Base-by-base conservation (phyloP, 1,140 invertebrate genomes). In the Rhyzopertha dominica region DNA sequence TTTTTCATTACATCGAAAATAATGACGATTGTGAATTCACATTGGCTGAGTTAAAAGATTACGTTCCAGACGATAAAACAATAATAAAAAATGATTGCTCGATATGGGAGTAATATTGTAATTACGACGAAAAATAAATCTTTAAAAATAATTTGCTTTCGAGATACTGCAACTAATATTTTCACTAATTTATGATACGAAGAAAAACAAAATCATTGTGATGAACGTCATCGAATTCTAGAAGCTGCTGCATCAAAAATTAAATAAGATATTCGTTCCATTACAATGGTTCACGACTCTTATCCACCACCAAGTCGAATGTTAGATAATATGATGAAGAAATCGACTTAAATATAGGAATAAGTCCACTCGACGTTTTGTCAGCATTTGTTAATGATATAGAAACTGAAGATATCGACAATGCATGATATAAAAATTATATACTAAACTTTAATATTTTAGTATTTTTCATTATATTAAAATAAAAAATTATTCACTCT, bases 1-100 rank as follows among this genome's bases (percentile, higher is more conserved):
- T 63, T 55, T 62, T 61, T 53, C 31, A 24, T 56, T 63, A 61
- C 40, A 61, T 62, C 49, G 61, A 63, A 58, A 61, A 63, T 59
- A 53, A 62, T 57, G 53, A 51, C 35, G 59, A 53, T 41, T 55
- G 34, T 35, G 39, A 56, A 48, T 53, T 54, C 28, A 51, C 43
- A 47, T 29, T 59, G 20, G 52, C 47, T 48, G 58, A 67, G 42
- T 54, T 65, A 22, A 65, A 61, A 56, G 51, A 61, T 57, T 60
- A 62, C 46, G 43, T 63, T 24, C 56, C 58, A 31, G 62, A 65
- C 51, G 55, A 60, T 51, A 62, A 63, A 43, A 65, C 56, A 37
- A 62, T 65, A 40, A 64, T 60, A 51, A 46, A 50, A 58, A 58
- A n/a, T n/a, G 44, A 58, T 37, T 65, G 51, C 48, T 49, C 58